A percentile compares a stretch with the other conserved stretches of the same genome.
These are phyloP conservation scores for Rhamnusium bicolor DNA, from an alignment of 2,888 invertebrate genomes.

Conservation along the genomic window DNA sequence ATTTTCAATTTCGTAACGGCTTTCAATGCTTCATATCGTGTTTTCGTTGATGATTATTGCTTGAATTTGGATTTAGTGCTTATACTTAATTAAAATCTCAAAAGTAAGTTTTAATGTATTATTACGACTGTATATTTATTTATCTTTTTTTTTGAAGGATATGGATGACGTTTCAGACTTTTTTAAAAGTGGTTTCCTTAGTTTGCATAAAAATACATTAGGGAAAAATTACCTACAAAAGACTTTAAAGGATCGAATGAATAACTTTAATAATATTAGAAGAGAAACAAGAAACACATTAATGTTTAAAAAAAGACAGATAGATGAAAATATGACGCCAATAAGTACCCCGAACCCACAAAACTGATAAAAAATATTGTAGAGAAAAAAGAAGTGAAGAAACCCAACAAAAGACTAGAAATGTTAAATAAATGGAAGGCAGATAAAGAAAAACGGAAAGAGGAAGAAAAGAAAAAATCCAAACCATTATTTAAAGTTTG, in stretches of 20 bases:
- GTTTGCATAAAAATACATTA: conserved; percentile 39
- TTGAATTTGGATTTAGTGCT: too few relatives aligned
- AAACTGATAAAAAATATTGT: conserved; percentile 12
- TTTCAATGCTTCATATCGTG: too few relatives aligned
- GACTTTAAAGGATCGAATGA: conserved; percentile 35
- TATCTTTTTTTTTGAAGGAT: not conserved
- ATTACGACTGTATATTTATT: too few relatives aligned
- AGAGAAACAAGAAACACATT: conserved; percentile 46
- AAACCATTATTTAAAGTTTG: conserved; percentile 65
- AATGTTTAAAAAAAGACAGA: conserved; percentile 44
- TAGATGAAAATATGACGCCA: conserved; percentile 48
- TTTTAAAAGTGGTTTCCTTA: conserved; percentile 42
- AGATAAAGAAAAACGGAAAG: conserved; percentile 57
- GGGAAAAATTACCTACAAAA: conserved; percentile 47
- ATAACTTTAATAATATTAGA: conserved; percentile 34
- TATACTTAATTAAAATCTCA: not conserved
- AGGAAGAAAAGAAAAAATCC: conserved; percentile 51
- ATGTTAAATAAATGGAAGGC: conserved; percentile 62
- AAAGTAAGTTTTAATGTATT: not conserved
- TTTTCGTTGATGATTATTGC: too few relatives aligned
- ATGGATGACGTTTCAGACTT: conserved; percentile 44
- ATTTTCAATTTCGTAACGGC: not conserved
- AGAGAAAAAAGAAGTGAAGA: not conserved
- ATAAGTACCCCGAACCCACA: conserved; percentile 34
- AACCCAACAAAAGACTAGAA: conserved; percentile 52